These are phyloP conservation scores for Odontothrips loti DNA, from an alignment of 2,888 invertebrate species.

Conservation along the genomic window DNA sequence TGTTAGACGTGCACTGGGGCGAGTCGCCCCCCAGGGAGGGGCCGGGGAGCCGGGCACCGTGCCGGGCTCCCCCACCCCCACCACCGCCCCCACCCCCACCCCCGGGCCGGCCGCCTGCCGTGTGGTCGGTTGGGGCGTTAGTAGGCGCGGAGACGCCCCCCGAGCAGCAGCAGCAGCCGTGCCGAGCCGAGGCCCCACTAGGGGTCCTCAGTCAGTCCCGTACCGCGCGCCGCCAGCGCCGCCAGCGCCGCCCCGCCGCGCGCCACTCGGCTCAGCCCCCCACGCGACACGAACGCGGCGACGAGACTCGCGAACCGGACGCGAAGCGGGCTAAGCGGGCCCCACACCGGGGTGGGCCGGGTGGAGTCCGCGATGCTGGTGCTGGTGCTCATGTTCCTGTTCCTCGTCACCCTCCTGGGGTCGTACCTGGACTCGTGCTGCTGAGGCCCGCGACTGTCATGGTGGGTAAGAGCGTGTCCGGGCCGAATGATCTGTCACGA, in stretches of 20 bases:
- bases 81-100: background rate
- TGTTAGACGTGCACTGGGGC: too few species aligned
- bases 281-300: background rate
- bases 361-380: background rate
- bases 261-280: background rate
- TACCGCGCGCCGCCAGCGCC: background rate
- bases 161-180: background rate
- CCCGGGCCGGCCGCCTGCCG: background rate
- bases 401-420: conserved; percentile 8
- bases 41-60: too few species aligned
- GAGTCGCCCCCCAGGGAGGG: too few species aligned
- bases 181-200: background rate
- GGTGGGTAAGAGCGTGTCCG: background rate
- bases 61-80: too few species aligned
- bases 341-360: too few species aligned
- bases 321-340: too few species aligned
- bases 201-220: too few species aligned
- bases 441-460: background rate
- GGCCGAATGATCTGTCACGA: too few species aligned
- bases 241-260: background rate
- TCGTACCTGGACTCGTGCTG: conserved; percentile 18
- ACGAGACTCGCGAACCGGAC: background rate
- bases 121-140: background rate
- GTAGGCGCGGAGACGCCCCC: conserved; percentile 2
- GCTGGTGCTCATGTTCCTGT: conserved; percentile 15